Evolutionary conservation across 2,888 invertebrate genomes (phyloP).

Genomic region (Sepioteuthis lessoniana): DNA sequence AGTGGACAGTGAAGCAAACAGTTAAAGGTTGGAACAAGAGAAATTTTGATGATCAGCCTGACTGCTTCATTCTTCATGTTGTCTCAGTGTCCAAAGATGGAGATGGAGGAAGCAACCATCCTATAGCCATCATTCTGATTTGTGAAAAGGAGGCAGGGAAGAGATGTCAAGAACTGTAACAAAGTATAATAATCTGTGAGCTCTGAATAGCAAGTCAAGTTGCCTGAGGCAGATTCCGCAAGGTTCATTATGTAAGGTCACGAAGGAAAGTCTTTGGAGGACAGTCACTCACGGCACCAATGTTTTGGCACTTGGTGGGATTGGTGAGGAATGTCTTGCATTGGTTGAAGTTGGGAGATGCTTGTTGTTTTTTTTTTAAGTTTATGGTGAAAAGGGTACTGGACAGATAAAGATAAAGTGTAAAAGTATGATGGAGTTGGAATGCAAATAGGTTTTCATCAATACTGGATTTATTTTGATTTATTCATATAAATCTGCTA

Average conservation of each 20-base stretch:
- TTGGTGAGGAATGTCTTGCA: constrained; percentile 17
- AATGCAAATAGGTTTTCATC: background rate
- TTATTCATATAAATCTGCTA: background rate
- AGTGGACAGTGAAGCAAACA: background rate
- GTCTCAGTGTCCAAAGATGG: constrained; percentile 11
- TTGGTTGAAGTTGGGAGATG: background rate
- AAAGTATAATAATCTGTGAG: background rate
- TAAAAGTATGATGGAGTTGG: background rate
- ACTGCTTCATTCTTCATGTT: background rate
- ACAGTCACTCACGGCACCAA: background rate
- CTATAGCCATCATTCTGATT: constrained; percentile 11
- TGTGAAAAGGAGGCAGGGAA: background rate
- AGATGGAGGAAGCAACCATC: background rate
- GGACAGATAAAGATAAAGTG: background rate
- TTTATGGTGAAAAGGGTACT: background rate
- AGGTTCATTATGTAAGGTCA: constrained; percentile 33
- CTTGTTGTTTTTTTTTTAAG: background rate
- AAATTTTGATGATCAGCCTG: background rate
- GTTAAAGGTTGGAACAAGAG: background rate
- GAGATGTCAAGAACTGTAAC: background rate
- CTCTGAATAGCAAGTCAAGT: background rate
- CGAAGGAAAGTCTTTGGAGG: constrained; percentile 2
- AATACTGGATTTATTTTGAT: background rate
- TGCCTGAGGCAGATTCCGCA: background rate
- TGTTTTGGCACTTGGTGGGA: constrained; percentile 11